These are phyloP conservation scores for Galeruca laticollis DNA, from an alignment of 2,888 invertebrate genomes.

Conservation along the genomic window DNA sequence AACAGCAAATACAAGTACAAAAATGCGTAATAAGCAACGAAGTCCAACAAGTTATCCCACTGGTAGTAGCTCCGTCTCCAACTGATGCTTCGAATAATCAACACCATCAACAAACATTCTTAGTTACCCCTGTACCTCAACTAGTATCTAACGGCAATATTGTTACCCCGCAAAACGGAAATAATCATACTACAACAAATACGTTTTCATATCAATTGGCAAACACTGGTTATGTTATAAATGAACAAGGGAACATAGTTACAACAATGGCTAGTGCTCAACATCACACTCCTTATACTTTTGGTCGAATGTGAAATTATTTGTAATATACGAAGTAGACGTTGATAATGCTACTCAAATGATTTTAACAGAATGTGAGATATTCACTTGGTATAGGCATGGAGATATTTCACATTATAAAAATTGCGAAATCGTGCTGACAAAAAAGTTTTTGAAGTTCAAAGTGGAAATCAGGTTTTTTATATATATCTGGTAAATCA, in stretches of 20 bases:
- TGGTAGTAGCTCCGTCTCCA: constrained; percentile 70
- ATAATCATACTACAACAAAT: constrained; percentile 61
- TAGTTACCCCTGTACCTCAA: constrained; percentile 76
- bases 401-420: background rate
- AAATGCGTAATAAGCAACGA: constrained; percentile 72
- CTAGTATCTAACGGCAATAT: constrained; percentile 69
- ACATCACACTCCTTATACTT: constrained; percentile 65
- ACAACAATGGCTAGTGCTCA: constrained; percentile 66
- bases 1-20: constrained; percentile 65
- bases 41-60: constrained; percentile 74
- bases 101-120: constrained; percentile 75
- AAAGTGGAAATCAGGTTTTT: too few relatives aligned
- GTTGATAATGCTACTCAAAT: background rate
- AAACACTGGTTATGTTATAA: constrained; percentile 66
- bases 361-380: background rate
- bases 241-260: constrained; percentile 66
- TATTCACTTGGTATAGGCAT: background rate
- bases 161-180: constrained; percentile 61
- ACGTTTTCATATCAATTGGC: constrained; percentile 66
- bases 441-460: too few relatives aligned
- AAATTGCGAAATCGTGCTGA: too few relatives aligned
- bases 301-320: constrained; percentile 63
- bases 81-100: constrained; percentile 58
- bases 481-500: background rate
- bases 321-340: background rate